A percentile compares a stretch with the other conserved stretches of the same genome.
Evolutionary conservation across 2,888 invertebrate genomes (phyloP).

Genomic region (Eupithecia exiguata): DNA sequence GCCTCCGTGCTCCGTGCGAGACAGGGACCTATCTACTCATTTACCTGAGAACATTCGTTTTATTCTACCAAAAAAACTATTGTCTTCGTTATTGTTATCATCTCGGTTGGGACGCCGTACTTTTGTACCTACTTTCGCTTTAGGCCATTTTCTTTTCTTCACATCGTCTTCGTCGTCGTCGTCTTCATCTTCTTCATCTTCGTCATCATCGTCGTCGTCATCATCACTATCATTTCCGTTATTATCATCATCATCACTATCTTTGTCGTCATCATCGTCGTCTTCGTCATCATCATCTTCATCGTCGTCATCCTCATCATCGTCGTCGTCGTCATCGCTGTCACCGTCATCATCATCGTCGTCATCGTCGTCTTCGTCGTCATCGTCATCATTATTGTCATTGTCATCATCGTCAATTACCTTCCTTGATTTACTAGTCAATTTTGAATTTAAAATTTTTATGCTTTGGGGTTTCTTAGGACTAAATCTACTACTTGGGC

Average conservation of each 20-base stretch:
- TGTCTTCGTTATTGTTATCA: conserved; percentile 79
- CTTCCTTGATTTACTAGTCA: conserved; percentile 15
- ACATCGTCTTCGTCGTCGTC: conserved; percentile 77
- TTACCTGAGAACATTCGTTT: conserved; percentile 82
- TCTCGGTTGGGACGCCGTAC: conserved; percentile 61
- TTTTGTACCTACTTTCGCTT: conserved; percentile 55
- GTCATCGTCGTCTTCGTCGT: conserved; percentile 65
- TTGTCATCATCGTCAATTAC: conserved; percentile 38
- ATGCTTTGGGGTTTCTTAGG: conserved; percentile 8
- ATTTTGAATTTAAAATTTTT: conserved; percentile 26
- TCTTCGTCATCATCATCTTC: conserved; percentile 70
- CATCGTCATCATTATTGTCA: conserved; percentile 55
- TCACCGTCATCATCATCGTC: conserved; percentile 75
- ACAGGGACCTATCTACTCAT: conserved; percentile 67
- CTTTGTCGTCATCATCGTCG: conserved; percentile 71
- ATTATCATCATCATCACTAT: conserved; percentile 63
- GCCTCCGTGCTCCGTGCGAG: conserved; percentile 67
- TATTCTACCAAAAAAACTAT: conserved; percentile 79
- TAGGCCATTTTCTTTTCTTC: conserved; percentile 59
- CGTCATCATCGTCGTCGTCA: conserved; percentile 73
- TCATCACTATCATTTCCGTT: conserved; percentile 65
- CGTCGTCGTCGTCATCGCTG: conserved; percentile 71
- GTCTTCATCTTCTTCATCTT: conserved; percentile 56
- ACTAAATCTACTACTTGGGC: conserved; percentile 13
- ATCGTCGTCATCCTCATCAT: conserved; percentile 65